Conservation (phyloP, 92 coral and sea anemone species). For the Porites evermanni region DNA sequence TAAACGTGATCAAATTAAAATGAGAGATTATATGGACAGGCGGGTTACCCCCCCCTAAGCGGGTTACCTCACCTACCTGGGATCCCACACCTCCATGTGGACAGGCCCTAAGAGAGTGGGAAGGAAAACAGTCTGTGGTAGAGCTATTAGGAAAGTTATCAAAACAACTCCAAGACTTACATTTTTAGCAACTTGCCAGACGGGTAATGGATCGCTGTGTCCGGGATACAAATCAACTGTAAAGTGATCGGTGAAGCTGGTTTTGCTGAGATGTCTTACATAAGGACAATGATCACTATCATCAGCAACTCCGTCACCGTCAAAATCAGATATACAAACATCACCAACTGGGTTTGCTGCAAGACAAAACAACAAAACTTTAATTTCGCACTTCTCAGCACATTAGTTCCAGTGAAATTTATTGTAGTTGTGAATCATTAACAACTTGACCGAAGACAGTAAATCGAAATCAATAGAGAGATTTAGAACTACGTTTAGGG, state of each 20-base stretch:
- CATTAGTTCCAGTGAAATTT: background rate
- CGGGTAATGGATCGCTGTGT: slow-evolving; percentile 75
- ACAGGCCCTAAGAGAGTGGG: no score
- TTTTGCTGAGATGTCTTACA: slow-evolving; percentile 83
- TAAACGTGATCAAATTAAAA: no score
- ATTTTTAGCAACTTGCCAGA: slow-evolving; percentile 87
- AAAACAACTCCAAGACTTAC: slow-evolving; percentile 34
- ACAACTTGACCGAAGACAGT: no score
- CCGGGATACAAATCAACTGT: slow-evolving; percentile 82
- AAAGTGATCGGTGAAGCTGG: slow-evolving; percentile 87
- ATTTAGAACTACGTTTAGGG: no score
- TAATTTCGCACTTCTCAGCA: background rate
- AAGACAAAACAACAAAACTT: slow-evolving; percentile 9
- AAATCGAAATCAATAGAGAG: no score
- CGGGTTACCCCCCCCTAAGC: no score
- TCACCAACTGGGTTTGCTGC: slow-evolving; percentile 90
- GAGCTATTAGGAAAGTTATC: no score
- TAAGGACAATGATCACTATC: slow-evolving; percentile 84
- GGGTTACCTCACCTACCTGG: no score
- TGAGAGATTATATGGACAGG: no score
- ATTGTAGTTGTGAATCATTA: no score
- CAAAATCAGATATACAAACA: slow-evolving; percentile 82
- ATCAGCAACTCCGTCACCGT: slow-evolving; percentile 94
- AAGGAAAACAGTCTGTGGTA: no score
- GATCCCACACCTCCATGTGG: no score